Conservation (phyloP, 2,888 invertebrate genomes). For the Teleogryllus oceanicus region DNA sequence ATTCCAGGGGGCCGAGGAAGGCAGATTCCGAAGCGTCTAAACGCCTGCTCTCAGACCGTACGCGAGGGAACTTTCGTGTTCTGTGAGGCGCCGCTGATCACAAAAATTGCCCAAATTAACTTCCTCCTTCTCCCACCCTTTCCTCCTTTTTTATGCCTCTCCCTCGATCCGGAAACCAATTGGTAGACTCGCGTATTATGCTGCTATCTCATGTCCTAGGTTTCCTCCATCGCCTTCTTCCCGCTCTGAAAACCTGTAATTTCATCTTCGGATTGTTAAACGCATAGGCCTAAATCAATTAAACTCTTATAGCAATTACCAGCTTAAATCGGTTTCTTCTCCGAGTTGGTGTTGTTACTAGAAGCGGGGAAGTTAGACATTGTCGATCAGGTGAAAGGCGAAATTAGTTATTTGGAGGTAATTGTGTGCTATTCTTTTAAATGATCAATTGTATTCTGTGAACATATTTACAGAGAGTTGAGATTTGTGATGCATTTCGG, state of each 20-base stretch:
- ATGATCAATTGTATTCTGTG: no score
- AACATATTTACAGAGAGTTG: no score
- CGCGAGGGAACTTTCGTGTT: background rate
- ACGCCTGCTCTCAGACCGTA: background rate
- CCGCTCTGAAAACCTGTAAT: background rate
- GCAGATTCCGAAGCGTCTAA: background rate
- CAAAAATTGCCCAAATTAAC: background rate
- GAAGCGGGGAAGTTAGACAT: background rate
- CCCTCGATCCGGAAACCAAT: background rate
- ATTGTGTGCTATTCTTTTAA: no score
- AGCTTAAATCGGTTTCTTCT: background rate
- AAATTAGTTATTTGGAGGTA: background rate
- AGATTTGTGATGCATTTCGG: no score
- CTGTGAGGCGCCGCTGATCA: constrained; percentile 10
- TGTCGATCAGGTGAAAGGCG: background rate
- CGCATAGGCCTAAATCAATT: background rate
- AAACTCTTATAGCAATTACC: background rate
- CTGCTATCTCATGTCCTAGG: background rate
- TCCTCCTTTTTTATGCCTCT: background rate
- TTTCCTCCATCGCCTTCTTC: background rate
- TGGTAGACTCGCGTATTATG: background rate
- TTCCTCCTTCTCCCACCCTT: background rate
- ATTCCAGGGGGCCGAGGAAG: no score
- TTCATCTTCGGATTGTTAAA: background rate
- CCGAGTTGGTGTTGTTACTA: background rate